phyloP scores from a whole-genome alignment of 2,113 vertebrate species.

The Tupaia tana region DNA sequence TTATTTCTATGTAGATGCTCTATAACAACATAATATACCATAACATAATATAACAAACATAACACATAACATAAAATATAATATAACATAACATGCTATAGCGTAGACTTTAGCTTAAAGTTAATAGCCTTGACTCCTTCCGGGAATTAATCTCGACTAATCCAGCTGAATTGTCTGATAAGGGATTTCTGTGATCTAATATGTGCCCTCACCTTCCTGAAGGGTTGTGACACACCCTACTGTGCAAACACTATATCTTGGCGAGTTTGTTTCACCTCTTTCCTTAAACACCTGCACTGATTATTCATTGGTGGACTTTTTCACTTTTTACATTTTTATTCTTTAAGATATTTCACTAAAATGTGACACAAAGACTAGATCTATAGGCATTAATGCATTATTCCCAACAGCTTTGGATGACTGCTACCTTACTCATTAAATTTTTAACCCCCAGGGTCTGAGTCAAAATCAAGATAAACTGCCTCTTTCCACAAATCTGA shows the following conservation, averaged over 20 bases:
- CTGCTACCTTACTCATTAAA: conserved; percentile 23
- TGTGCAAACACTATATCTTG: conserved; percentile 26
- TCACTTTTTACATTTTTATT: conserved; percentile 11
- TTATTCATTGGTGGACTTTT: background rate
- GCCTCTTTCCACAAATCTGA: background rate
- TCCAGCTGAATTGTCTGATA: background rate
- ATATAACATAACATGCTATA: background rate
- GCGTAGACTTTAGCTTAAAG: background rate
- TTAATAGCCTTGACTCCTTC: background rate
- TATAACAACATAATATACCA: background rate
- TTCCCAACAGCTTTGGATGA: conserved; percentile 6
- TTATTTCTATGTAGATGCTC: background rate
- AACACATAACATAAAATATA: no score
- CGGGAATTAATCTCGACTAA: background rate
- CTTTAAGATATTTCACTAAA: conserved; percentile 34
- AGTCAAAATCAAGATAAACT: conserved; percentile 54
- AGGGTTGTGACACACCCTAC: background rate
- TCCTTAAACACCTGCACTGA: background rate
- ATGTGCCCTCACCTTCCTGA: background rate
- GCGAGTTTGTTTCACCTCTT: background rate
- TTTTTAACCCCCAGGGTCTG: conserved; percentile 22
- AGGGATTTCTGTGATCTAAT: background rate
- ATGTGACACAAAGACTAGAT: conserved; percentile 1
- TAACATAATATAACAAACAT: background rate
- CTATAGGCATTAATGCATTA: background rate